A percentile compares a stretch with the other conserved stretches of the same genome.
phyloP scores from a whole-genome alignment of 2,888 invertebrate species.

The Habroteleia sp. region DNA sequence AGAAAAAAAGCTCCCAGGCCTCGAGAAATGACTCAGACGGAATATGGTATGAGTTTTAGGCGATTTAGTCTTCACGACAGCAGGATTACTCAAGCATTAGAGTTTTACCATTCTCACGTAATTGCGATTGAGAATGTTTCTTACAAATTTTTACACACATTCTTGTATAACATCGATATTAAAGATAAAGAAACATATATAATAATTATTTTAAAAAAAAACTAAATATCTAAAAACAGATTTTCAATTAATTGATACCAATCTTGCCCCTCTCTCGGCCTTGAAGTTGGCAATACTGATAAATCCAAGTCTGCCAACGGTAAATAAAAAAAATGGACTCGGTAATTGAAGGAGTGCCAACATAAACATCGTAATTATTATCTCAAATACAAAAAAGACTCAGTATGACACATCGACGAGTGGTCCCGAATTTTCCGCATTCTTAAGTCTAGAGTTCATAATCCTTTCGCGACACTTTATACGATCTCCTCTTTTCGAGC shows the following conservation, averaged over 20 bases:
- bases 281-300: too few species aligned
- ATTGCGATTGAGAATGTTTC: too few species aligned
- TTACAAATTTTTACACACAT: too few species aligned
- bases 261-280: too few species aligned
- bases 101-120: constrained; percentile 17
- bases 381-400: constrained; percentile 25
- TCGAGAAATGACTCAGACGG: constrained; percentile 44
- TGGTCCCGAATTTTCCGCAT: constrained; percentile 72
- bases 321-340: too few species aligned
- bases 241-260: too few species aligned
- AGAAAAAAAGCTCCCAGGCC: constrained; percentile 22
- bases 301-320: too few species aligned
- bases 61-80: constrained; percentile 54
- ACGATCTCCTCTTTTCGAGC: constrained; percentile 66
- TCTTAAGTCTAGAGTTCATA: constrained; percentile 73
- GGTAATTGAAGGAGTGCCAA: constrained; percentile 14
- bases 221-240: too few species aligned
- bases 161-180: too few species aligned
- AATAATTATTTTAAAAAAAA: too few species aligned
- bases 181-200: too few species aligned
- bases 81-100: constrained; percentile 41
- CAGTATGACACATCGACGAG: constrained; percentile 24
- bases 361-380: constrained; percentile 34
- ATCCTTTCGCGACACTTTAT: constrained; percentile 71
- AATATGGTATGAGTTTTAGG: constrained; percentile 52